Conservation (phyloP, 1,140 invertebrate species). For the Macrosteles quadrilineatus region DNA sequence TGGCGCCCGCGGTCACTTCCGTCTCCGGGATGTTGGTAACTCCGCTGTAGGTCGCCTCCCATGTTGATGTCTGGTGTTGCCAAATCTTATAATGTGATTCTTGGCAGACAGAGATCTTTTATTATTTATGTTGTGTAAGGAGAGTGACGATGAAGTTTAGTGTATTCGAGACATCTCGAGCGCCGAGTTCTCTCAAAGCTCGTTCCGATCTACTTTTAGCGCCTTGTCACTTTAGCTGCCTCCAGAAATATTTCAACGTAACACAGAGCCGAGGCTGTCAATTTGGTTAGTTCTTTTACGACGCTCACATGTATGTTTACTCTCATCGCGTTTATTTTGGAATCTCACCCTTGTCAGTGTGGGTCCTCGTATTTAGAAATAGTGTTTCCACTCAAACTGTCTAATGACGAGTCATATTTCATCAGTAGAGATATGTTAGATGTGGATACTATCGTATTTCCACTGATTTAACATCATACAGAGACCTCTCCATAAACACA, state of each 20-base stretch:
- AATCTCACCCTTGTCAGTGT: neutral
- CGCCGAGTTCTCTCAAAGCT: neutral
- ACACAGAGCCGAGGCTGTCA: too few relatives aligned
- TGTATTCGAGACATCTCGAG: neutral
- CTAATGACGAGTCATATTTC: too few relatives aligned
- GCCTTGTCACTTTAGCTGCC: too few relatives aligned
- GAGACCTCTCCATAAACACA: too few relatives aligned
- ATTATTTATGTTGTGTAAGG: slow-evolving; percentile 9
- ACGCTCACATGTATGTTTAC: neutral
- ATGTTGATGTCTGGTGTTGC: neutral
- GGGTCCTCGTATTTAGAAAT: neutral
- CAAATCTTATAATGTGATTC: slow-evolving; percentile 12
- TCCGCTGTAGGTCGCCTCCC: neutral
- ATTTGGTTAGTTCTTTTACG: too few relatives aligned
- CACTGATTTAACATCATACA: too few relatives aligned
- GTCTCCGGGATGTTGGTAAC: too few relatives aligned
- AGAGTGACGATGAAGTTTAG: neutral
- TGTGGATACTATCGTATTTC: too few relatives aligned
- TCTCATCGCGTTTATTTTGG: neutral
- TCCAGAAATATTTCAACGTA: too few relatives aligned
- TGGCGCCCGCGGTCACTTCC: too few relatives aligned
- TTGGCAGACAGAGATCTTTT: slow-evolving; percentile 3
- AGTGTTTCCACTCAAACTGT: too few relatives aligned
- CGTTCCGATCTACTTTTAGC: neutral
- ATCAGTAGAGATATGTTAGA: too few relatives aligned